Evolutionary conservation across 2,888 invertebrate species (phyloP).

Genomic region (Eilema caniola): DNA sequence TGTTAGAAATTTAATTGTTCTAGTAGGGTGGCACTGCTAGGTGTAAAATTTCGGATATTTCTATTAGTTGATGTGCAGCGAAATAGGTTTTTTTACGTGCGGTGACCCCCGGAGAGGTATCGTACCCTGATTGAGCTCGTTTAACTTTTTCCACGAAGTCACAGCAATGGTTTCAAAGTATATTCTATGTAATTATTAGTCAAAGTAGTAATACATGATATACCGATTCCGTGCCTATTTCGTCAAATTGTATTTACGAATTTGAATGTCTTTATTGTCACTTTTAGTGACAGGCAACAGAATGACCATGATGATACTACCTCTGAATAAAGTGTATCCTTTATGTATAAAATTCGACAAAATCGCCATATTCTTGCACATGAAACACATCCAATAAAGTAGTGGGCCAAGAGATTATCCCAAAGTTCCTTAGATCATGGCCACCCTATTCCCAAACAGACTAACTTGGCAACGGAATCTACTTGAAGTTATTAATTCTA

Average conservation of each 20-base stretch:
- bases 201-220: background rate
- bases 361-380: background rate
- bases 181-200: too few species aligned
- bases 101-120: too few species aligned
- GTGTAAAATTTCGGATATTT: background rate
- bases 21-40: constrained; percentile 10
- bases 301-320: too few species aligned
- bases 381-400: background rate
- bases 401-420: constrained; percentile 16
- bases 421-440: constrained; percentile 17
- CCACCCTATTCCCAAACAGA: constrained; percentile 29
- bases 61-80: background rate
- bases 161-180: too few species aligned
- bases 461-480: constrained; percentile 41
- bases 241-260: too few species aligned
- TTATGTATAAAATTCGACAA: too few species aligned
- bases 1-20: constrained; percentile 35
- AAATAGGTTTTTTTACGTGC: background rate
- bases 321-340: too few species aligned
- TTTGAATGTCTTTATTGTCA: too few species aligned
- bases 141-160: too few species aligned
- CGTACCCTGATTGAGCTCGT: too few species aligned
- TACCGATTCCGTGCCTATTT: background rate
- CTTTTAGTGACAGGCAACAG: too few species aligned
- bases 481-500: constrained; percentile 51